phyloP scores from a whole-genome alignment of 2,888 invertebrate genomes.

The Polydrusus pterygomalis region DNA sequence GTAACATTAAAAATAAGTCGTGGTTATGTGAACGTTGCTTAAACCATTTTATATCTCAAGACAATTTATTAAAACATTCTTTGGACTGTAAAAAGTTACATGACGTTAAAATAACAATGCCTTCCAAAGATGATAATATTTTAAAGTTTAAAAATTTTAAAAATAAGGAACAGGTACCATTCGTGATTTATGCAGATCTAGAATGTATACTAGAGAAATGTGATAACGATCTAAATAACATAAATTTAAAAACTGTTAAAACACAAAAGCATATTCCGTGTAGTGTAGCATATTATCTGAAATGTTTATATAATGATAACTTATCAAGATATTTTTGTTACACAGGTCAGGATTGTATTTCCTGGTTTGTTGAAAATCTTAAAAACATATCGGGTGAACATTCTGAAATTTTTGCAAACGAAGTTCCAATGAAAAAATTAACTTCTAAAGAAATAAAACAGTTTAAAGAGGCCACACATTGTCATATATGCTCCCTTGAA shows the following conservation, averaged over 20 bases:
- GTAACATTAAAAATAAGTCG: neutral
- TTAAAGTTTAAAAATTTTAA: constrained; percentile 29
- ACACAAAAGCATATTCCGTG: constrained; percentile 12
- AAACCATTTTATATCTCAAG: constrained; percentile 18
- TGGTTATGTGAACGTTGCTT: constrained; percentile 26
- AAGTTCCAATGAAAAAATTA: neutral
- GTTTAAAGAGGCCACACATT: neutral
- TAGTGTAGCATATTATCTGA: constrained; percentile 33
- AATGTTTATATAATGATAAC: constrained; percentile 36
- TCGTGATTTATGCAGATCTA: constrained; percentile 18
- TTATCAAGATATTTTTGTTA: constrained; percentile 27
- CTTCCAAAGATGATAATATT: constrained; percentile 14
- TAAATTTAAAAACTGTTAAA: neutral
- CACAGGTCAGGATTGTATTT: constrained; percentile 31
- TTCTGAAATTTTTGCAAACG: neutral
- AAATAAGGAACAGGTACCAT: constrained; percentile 17
- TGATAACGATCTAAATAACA: neutral
- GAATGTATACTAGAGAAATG: constrained; percentile 8
- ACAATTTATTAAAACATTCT: constrained; percentile 6
- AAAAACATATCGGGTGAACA: neutral
- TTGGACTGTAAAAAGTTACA: constrained; percentile 14
- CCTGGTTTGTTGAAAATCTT: neutral
- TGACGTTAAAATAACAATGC: neutral
- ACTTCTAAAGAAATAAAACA: neutral
- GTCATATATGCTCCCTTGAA: neutral